Base-by-base conservation (phyloP, 2,797 vertebrate species). In the Odontamblyopus lacepedii region DNA sequence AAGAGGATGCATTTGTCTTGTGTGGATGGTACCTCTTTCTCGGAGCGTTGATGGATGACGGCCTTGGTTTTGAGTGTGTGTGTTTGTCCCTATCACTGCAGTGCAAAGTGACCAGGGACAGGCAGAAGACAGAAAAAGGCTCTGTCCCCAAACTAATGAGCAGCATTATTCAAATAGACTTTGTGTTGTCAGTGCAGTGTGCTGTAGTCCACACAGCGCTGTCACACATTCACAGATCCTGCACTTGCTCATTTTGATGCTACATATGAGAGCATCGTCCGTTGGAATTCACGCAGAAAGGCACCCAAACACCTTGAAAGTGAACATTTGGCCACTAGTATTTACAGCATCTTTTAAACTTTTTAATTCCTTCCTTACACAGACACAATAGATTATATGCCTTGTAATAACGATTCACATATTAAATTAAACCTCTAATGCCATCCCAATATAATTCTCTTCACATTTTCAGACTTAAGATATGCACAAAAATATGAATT, bases 101-200 rank as follows among this genome's bases (percentile, higher is more conserved):
- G 73, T 78, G 90, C 90, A 93, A 90, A 94, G 90, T 93, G 92
- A 93, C 91, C 93, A 86, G 89, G 86, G 88, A 93, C 87, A 90
- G 90, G 81, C 85, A 38, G 79, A 67, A 81, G 85, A 79, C 86
- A 87, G 89, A 87, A 89, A 86, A 90, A 89, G 87, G 84, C 80
- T 88, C 88, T 90, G 84, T 89, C 84, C 86, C 77, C 83, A 83
- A 72, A 78, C 90, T 94, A 93, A 93, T 92, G 90, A 94, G 92
- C 89, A 86, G 90, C 90, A 93, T 94, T 92, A 92, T 93, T 94
- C 92, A 94, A 91, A 91, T 85, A 81, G 78, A 71, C 83, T 80
- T 89, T 91, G 88, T 90, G 88, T 92, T 93, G 92, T 93, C 91
- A 88, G 86, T 70, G 83, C 68, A 71, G 74, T 63, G 77, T 48